Evolutionary conservation across 2,113 vertebrate species (phyloP).

Genomic region (Paratilapia polleni): DNA sequence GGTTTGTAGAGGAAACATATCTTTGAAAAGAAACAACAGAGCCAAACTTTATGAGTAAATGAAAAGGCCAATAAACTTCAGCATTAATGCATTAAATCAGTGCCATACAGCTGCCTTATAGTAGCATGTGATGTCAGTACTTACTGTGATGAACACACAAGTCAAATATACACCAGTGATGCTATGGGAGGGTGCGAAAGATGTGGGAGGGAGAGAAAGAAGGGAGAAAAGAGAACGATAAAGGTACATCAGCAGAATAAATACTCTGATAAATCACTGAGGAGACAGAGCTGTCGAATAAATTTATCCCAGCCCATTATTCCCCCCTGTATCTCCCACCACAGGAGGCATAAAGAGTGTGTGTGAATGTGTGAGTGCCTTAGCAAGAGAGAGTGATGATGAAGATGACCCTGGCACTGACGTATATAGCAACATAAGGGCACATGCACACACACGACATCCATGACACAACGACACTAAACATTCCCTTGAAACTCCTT

Average conservation of each 20-base stretch:
- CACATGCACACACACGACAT: constrained; percentile 26
- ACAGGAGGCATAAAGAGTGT: constrained; percentile 59
- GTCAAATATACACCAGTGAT: constrained; percentile 24
- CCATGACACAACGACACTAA: constrained; percentile 6
- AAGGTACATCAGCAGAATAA: constrained; percentile 67
- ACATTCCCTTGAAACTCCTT: constrained; percentile 32
- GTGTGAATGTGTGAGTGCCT: constrained; percentile 18
- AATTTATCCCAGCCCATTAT: constrained; percentile 57
- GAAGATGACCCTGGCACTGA: constrained; percentile 66
- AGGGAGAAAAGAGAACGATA: constrained; percentile 36
- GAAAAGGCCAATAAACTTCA: constrained; percentile 40
- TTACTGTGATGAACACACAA: constrained; percentile 30
- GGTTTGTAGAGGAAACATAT: constrained; percentile 9
- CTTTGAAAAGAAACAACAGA: constrained; percentile 24
- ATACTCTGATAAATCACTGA: constrained; percentile 69
- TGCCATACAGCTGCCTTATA: constrained; percentile 16
- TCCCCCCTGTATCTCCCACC: constrained; percentile 51
- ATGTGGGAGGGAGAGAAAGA: neutral
- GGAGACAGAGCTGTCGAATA: constrained; percentile 49
- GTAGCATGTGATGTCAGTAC: constrained; percentile 25
- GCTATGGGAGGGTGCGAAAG: neutral
- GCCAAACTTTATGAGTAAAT: constrained; percentile 35
- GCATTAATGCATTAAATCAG: constrained; percentile 27
- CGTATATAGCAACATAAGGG: constrained; percentile 43
- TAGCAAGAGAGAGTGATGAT: constrained; percentile 63